phyloP scores from a whole-genome alignment of 2,113 vertebrate genomes.

The Craseonycteris thonglongyai region DNA sequence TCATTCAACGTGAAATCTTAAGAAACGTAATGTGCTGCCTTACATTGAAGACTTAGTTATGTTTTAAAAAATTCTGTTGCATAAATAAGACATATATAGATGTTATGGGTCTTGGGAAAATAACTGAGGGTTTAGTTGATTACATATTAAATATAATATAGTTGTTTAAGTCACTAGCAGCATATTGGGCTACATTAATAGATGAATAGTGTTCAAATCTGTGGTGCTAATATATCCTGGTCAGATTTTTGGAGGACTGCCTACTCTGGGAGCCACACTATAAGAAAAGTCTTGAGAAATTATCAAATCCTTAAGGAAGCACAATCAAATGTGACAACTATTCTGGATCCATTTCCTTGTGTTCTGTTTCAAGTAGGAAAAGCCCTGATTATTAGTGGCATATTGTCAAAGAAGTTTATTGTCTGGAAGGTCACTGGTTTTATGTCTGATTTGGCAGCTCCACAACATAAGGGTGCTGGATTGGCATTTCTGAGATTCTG shows the following conservation, averaged over 20 bases:
- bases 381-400: neutral
- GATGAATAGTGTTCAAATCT: neutral
- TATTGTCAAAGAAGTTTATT: neutral
- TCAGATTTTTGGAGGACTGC: neutral
- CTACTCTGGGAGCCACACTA: neutral
- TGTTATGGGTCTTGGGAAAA: neutral
- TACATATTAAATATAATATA: neutral
- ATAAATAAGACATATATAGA: neutral
- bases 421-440: neutral
- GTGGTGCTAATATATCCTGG: neutral
- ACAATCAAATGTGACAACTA: neutral
- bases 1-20: too few relatives aligned
- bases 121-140: neutral
- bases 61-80: neutral
- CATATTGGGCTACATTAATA: neutral
- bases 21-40: neutral
- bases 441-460: neutral
- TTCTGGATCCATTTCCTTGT: neutral
- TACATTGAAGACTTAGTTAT: neutral
- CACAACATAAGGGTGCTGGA: neutral
- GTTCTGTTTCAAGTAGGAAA: neutral
- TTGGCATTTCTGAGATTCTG: neutral
- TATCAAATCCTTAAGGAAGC: neutral
- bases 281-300: neutral
- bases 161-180: neutral